Evolutionary conservation across 2,888 invertebrate species (phyloP).

Genomic region (Ashinkailepas kermadecensis): DNA sequence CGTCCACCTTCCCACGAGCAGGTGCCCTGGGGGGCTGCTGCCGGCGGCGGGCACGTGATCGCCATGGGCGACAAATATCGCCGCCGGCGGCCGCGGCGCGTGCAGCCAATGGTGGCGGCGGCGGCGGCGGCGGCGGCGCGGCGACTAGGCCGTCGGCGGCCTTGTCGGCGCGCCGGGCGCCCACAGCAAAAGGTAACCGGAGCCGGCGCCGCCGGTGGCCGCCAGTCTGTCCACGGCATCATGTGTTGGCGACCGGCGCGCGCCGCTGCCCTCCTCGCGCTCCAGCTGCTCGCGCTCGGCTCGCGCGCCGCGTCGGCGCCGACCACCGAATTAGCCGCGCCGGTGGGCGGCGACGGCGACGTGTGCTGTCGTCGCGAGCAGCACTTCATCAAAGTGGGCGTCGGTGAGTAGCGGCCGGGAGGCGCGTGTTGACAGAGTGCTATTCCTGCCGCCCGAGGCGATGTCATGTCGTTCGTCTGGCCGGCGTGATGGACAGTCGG

Average conservation of each 20-base stretch:
- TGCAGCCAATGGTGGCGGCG: not conserved
- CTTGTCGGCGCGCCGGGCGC: not conserved
- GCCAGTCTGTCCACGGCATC: not conserved
- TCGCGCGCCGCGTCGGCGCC: not conserved
- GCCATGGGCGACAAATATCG: too few species aligned
- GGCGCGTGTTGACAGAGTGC: not conserved
- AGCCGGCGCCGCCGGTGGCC: not conserved
- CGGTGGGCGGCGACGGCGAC: not conserved
- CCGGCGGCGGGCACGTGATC: too few species aligned
- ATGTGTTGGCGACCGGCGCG: not conserved
- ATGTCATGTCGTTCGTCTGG: too few species aligned
- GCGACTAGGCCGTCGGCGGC: not conserved
- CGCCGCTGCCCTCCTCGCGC: not conserved
- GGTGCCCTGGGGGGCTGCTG: too few species aligned
- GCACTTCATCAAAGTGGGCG: not conserved
- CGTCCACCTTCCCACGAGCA: too few species aligned
- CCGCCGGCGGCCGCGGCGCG: too few species aligned
- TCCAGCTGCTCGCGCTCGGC: not conserved
- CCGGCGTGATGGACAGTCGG: too few species aligned
- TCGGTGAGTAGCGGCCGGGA: not conserved
- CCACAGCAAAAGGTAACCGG: not conserved
- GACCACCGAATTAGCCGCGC: not conserved
- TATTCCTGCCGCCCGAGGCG: not conserved
- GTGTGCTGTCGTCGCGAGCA: slow-evolving; percentile 1
- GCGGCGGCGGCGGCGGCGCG: not conserved